These are phyloP conservation scores for Nomada flava DNA, from an alignment of 2,888 invertebrate species.

Conservation along the genomic window DNA sequence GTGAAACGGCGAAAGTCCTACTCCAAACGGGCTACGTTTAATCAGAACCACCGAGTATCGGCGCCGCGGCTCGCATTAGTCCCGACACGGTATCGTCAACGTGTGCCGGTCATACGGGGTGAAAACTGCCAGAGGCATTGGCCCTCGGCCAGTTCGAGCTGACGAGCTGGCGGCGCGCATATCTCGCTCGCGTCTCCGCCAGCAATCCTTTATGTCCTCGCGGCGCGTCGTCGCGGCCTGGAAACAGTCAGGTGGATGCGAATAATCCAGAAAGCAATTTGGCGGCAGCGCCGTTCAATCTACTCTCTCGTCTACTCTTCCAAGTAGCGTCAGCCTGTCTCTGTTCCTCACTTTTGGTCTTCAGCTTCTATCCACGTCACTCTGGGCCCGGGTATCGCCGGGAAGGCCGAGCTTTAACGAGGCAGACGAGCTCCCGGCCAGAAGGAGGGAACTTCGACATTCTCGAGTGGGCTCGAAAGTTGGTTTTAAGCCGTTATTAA, in stretches of 20 bases:
- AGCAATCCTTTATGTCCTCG: constrained; percentile 60
- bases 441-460: constrained; percentile 65
- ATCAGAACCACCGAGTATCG: constrained; percentile 48
- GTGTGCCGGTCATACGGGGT: constrained; percentile 48
- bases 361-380: background rate
- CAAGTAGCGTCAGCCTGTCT: constrained; percentile 4
- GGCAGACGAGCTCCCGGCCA: constrained; percentile 47
- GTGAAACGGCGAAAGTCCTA: constrained; percentile 35
- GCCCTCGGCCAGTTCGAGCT: constrained; percentile 74
- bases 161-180: constrained; percentile 70
- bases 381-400: constrained; percentile 41
- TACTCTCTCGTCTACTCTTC: constrained; percentile 52
- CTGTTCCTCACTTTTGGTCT: background rate
- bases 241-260: constrained; percentile 72
- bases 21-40: constrained; percentile 28
- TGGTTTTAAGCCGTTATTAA: constrained; percentile 66
- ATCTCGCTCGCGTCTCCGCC: constrained; percentile 54
- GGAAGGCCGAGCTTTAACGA: constrained; percentile 58
- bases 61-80: constrained; percentile 48
- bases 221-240: constrained; percentile 44
- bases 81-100: constrained; percentile 51
- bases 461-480: constrained; percentile 65
- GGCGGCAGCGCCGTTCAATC: constrained; percentile 77
- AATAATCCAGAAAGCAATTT: constrained; percentile 81
- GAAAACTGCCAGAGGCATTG: constrained; percentile 73